Evolutionary conservation across 2,888 invertebrate species (phyloP).

Genomic region (Rutpela maculata): DNA sequence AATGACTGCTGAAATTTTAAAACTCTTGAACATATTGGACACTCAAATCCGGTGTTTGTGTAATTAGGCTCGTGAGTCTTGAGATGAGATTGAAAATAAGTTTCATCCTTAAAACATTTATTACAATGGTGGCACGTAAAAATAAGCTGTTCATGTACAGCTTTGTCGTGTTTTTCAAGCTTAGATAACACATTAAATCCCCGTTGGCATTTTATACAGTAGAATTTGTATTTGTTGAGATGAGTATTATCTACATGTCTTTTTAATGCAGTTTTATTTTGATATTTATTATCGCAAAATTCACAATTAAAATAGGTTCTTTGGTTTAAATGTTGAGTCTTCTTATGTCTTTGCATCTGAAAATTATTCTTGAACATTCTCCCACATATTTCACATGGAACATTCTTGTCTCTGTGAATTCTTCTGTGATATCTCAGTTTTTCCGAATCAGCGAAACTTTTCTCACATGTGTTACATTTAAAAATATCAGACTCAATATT

Average conservation of each 20-base stretch:
- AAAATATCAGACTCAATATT: background rate
- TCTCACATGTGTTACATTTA: conserved; percentile 10
- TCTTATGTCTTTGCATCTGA: background rate
- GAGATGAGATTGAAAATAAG: conserved; percentile 56
- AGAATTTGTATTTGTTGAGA: conserved; percentile 73
- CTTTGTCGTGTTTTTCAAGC: conserved; percentile 57
- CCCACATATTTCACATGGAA: background rate
- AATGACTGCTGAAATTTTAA: conserved; percentile 2
- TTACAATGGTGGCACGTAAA: conserved; percentile 60
- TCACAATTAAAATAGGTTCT: conserved; percentile 47
- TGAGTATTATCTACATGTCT: conserved; percentile 65
- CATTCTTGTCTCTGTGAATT: background rate
- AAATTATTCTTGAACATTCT: background rate
- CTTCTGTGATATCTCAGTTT: background rate
- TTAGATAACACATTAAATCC: conserved; percentile 57
- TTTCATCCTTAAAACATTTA: conserved; percentile 60
- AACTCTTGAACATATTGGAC: conserved; percentile 15
- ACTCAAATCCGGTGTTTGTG: conserved; percentile 45
- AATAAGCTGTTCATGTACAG: conserved; percentile 60
- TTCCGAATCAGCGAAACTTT: background rate
- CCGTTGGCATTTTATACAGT: conserved; percentile 62
- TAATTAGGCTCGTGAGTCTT: conserved; percentile 56
- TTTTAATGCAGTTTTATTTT: conserved; percentile 51
- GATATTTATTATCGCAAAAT: conserved; percentile 57
- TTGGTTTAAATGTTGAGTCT: conserved; percentile 42